Conservation (phyloP, 2,797 vertebrate genomes). For the Sebastes reedi region DNA sequence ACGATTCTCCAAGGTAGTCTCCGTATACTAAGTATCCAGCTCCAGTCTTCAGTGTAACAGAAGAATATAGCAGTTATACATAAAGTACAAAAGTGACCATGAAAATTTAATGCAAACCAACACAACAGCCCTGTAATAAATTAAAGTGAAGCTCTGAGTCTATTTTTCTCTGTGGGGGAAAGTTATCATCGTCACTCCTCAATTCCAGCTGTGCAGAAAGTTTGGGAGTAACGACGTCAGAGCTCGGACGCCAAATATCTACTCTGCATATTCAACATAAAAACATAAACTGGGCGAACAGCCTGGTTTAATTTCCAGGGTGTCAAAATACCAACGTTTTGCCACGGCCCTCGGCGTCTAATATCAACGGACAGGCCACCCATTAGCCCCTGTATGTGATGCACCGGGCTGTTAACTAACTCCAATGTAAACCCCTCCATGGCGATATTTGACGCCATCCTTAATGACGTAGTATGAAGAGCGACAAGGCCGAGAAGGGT, state of each 20-base stretch:
- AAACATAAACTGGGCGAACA: neutral
- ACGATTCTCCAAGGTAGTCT: neutral
- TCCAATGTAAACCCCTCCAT: neutral
- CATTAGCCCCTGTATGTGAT: neutral
- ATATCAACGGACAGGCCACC: neutral
- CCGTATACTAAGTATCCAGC: neutral
- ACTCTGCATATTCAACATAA: neutral
- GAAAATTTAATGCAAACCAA: neutral
- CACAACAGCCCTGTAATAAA: neutral
- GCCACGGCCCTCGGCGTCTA: rapidly evolving
- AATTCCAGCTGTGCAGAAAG: neutral
- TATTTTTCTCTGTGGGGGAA: neutral
- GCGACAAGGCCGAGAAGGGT: neutral
- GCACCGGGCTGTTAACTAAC: neutral
- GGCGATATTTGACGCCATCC: neutral
- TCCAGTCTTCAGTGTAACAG: neutral
- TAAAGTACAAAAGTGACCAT: neutral
- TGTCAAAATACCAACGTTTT: neutral
- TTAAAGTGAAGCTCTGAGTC: neutral
- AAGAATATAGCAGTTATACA: neutral
- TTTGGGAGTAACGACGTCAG: neutral
- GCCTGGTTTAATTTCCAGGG: neutral
- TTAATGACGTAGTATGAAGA: too few species aligned
- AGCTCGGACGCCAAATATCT: neutral
- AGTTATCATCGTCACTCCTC: neutral